A percentile compares a stretch with the other conserved stretches of the same genome.
phyloP scores from a whole-genome alignment of 2,888 invertebrate genomes.

The Andrena praecox region DNA sequence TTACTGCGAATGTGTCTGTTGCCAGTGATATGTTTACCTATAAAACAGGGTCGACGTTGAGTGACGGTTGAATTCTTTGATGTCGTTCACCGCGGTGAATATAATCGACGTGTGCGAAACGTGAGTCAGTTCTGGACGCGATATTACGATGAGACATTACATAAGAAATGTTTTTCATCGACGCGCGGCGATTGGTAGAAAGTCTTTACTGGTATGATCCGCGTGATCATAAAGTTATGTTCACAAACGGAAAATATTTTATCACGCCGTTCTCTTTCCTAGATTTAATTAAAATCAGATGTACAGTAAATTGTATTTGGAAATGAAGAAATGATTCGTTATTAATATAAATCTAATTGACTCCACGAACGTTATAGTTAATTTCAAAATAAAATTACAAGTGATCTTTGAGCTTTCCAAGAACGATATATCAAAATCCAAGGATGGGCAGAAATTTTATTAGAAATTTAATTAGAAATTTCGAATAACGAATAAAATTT shows the following conservation, averaged over 20 bases:
- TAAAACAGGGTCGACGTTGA: slow-evolving; percentile 62
- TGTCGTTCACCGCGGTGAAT: slow-evolving; percentile 53
- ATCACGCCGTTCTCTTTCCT: not conserved
- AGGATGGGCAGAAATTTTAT: too few relatives aligned
- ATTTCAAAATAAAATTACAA: too few relatives aligned
- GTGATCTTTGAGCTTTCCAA: too few relatives aligned
- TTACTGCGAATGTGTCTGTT: not conserved
- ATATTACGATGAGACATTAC: slow-evolving; percentile 4
- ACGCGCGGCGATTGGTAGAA: not conserved
- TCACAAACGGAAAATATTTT: not conserved
- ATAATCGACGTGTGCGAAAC: slow-evolving; percentile 31
- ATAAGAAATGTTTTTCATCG: not conserved
- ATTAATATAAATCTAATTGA: too few relatives aligned
- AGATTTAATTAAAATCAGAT: too few relatives aligned
- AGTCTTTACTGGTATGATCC: not conserved
- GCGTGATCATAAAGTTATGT: not conserved
- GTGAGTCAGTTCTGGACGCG: slow-evolving; percentile 9
- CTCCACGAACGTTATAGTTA: too few relatives aligned
- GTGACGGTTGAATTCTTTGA: slow-evolving; percentile 64
- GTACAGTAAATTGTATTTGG: too few relatives aligned
- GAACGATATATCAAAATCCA: too few relatives aligned
- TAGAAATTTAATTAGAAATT: too few relatives aligned
- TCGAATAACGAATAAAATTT: too few relatives aligned
- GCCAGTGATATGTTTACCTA: slow-evolving; percentile 11
- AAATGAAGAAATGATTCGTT: too few relatives aligned